Conservation (phyloP, 2,888 invertebrate genomes). For the Tachina grossa region DNA sequence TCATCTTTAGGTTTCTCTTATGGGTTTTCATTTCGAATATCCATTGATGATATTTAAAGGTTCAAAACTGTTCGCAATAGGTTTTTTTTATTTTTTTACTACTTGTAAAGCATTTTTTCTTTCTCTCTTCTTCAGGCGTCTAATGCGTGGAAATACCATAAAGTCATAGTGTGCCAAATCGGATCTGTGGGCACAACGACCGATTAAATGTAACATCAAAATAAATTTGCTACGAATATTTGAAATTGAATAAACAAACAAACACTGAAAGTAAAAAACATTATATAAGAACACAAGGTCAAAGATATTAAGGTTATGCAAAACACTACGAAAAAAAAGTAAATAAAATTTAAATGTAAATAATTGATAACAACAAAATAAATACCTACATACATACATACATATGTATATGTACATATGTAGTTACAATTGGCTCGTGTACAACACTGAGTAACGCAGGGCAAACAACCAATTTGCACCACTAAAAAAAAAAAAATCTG, state of each 20-base stretch:
- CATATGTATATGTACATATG: not conserved
- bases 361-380: not conserved
- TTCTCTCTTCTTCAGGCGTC: no score
- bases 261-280: constrained; percentile 51
- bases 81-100: no score
- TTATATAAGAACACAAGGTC: constrained; percentile 60
- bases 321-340: constrained; percentile 22
- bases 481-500: not conserved
- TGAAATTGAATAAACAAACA: constrained; percentile 28
- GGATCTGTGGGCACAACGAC: no score
- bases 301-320: constrained; percentile 61
- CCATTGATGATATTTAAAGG: no score
- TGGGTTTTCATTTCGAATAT: no score
- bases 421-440: constrained; percentile 9
- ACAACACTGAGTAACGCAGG: not conserved
- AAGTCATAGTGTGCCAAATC: no score
- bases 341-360: constrained; percentile 16
- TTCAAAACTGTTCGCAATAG: no score
- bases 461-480: not conserved
- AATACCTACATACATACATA: not conserved
- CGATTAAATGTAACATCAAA: not conserved
- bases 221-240: not conserved
- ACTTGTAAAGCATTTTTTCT: no score
- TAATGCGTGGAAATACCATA: no score
- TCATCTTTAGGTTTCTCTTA: no score